Base-by-base conservation (phyloP, 2,113 vertebrate species). In the Siniperca knerii region DNA sequence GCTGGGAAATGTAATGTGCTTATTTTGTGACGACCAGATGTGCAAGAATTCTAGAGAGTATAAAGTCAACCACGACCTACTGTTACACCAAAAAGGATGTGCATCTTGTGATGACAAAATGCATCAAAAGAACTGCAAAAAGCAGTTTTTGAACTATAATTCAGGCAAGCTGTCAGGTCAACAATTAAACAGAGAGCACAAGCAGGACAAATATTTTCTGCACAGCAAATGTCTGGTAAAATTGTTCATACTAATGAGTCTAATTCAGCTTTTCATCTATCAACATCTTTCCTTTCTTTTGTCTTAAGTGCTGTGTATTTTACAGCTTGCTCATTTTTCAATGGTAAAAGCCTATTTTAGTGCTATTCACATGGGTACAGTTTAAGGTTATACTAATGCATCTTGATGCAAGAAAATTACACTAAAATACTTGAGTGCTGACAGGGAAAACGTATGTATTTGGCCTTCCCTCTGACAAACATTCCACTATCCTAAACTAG, bases 1-100 rank as follows among this genome's bases (percentile, higher is more conserved):
- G 71, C 74, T 60, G 77, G 61, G 77, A 57, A 74, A 71, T 83
- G 74, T 58, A 72, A 81, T 74, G 61, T 84, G 75, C n/a, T 85
- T 86, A 75, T 81, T 89, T 66, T 55, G 55, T 68, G 55, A 77
- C n/a, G 71, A 81, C 86, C 80, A 71, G 29, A 80, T 69, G 68
- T 74, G 71, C 50, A 65, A 60, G 57, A 54, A 62, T 52, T 61
- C 33, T 75, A 46, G 11, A 54, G 62, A 50, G 67, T 48, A 68
- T 52, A 79, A 37, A 81, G 72, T 79, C 77, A 83, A 78, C 82
- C 77, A 35, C 60, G 82, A 75, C 60, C 70, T 67, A 69, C 79
- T 79, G 71, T 78, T 75, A 72, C 61, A 54, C 46, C 74, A 62
- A 50, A 71, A 78, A 90, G 23, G 21, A 71, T 12, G 8, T 44